Evolutionary conservation across 2,888 invertebrate species (phyloP), one percentile per base, ranked within the genome.

Genomic region (Tupiocoris notatus): DNA sequence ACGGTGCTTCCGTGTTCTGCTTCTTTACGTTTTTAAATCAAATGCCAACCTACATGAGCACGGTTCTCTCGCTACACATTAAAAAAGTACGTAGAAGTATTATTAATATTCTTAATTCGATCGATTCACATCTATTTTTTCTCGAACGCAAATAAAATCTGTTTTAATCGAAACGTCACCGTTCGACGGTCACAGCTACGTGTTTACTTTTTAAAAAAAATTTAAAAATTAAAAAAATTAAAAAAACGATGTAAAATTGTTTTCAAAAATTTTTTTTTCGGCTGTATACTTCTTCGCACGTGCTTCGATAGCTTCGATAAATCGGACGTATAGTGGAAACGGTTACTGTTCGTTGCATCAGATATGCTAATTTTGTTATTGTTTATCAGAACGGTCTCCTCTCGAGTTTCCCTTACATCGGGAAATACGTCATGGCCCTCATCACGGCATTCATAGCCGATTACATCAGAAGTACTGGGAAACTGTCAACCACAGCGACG

Each of bases 1-100:
- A 94, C 82, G 92, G 89, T 0, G 89, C 92, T 75, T 93, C 93
- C 3, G 93, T 94, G 65, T 95, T 93, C 85, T 92, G 94, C 0
- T 94, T 93, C 86, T 94, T 94, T 85, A 94, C 93, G 12, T 91
- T 95, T 39, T 90, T 94, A 80, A 92, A 94, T 85, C 94, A 94
- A 82, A 86, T 95, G 81, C 95, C 95, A 3, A 92, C 92, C 0
- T 95, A 92, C 84, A 92, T 94, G 89, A 90, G 93, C 83, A 88
- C 90, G 82, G 92, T 94, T 80, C 86, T 94, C 68, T 86, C 89
- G 79, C 92, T 89, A 82, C 87, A 91, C 82, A 92, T 94, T 81
- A 92, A 94, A 85, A 88, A 89, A 84, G 91, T 91, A 81, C n/a
- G n/a, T n/a, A n/a, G n/a, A n/a, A n/a, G n/a, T n/a, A n/a, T n/a